Evolutionary conservation across 2,888 invertebrate species (phyloP), one percentile per base, ranked within the genome.

Genomic region (Exocentrus adspersus): DNA sequence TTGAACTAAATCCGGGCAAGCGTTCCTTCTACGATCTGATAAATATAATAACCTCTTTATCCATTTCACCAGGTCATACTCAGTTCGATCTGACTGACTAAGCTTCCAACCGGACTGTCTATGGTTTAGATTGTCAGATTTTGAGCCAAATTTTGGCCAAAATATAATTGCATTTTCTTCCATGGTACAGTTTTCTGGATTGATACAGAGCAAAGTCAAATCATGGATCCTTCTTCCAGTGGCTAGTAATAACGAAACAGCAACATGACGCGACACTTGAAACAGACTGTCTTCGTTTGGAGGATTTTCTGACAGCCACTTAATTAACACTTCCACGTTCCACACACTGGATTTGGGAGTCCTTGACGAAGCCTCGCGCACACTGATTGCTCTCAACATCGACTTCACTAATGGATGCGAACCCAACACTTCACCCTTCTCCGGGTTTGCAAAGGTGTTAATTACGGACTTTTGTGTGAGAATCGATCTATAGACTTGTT

Each of bases 81-180:
- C 1, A 19, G 43, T 3, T 16, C 65, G 52, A 5, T 17, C 17
- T 16, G 14, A 30, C 16, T 12, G 60, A 1, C 20, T 41, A 12
- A 70, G 48, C n/a, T 60, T 60, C 68, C 70, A 70, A 3, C 63
- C 70, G 1, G 64, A 68, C 46, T 68, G 68, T 9, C 62, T 46
- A 28, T 50, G 37, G 32, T 19, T 17, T 17, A 6, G 14, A 4
- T 21, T 58, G 28, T 74, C 73, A 0, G 73, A 74, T 61, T 74
- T 75, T 1, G 73, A 75, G 0, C 74, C 72, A 46, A 72, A 74
- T 5, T 48, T 37, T 12, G 73, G 73, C 70, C 70, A 71, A 32
- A 76, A 60, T 6, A 64, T 64, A n/a, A 75, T 24, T 20, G 45
- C 46, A 43, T 60, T 20, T n/a, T 54, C 50, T n/a, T 3, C 14